phyloP scores from a whole-genome alignment of 2,888 invertebrate genomes.

The Callinectes sapidus region DNA sequence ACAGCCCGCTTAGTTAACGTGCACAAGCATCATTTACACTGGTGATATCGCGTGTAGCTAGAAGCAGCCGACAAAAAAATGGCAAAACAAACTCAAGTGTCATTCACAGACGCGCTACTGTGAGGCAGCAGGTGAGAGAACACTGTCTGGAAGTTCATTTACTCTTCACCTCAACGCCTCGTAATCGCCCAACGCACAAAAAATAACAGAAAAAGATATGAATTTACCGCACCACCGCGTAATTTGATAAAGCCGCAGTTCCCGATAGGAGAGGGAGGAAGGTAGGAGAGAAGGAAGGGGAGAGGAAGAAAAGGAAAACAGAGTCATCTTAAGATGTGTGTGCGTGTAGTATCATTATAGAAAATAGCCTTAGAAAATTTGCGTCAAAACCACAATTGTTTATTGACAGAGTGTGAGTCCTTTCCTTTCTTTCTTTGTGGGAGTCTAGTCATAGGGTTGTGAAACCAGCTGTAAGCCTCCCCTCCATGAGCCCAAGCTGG shows the following conservation, averaged over 20 bases:
- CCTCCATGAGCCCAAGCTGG: not conserved
- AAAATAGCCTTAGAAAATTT: not conserved
- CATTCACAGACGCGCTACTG: constrained; percentile 28
- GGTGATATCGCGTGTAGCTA: constrained; percentile 34
- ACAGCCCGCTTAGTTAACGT: constrained; percentile 11
- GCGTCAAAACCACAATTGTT: constrained; percentile 2
- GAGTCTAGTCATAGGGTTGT: not conserved
- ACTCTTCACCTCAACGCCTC: constrained; percentile 22
- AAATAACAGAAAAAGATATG: constrained; percentile 34
- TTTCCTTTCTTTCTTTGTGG: not conserved
- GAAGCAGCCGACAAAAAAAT: constrained; percentile 29
- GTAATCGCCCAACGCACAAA: constrained; percentile 19
- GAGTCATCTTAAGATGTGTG: not conserved
- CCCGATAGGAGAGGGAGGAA: not conserved
- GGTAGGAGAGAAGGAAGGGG: constrained; percentile 4
- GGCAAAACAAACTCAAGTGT: constrained; percentile 30
- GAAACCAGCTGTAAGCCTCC: not conserved
- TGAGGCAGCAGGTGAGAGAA: constrained; percentile 18
- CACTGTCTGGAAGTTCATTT: constrained; percentile 28
- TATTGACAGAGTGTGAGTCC: not conserved
- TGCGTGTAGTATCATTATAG: not conserved
- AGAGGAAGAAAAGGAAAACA: not conserved
- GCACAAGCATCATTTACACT: constrained; percentile 39
- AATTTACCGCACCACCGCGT: constrained; percentile 27
- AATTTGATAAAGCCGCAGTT: constrained; percentile 32